These are phyloP conservation scores for Pristionchus japonicus DNA, from an alignment of 2,888 invertebrate species.

Conservation along the genomic window DNA sequence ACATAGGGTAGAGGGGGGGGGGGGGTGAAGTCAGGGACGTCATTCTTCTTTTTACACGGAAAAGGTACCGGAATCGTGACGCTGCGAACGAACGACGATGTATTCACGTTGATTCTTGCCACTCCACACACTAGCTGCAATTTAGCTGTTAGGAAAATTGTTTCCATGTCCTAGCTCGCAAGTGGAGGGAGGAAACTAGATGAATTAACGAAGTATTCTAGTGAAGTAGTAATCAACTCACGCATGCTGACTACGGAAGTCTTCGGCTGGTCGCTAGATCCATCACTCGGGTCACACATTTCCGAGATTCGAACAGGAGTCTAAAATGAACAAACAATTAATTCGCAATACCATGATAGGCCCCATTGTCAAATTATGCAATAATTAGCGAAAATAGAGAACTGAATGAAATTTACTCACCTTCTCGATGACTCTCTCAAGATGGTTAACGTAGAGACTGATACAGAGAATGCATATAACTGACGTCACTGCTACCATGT, in stretches of 20 bases:
- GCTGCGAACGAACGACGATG: not conserved
- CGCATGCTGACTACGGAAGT: slow-evolving; percentile 20
- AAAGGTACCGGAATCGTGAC: slow-evolving; percentile 19
- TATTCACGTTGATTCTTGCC: not conserved
- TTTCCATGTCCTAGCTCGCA: too few species aligned
- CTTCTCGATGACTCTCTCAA: not conserved
- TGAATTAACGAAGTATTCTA: too few species aligned
- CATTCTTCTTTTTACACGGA: not conserved
- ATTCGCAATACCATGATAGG: not conserved
- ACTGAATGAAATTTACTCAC: not conserved
- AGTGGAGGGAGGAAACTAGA: too few species aligned
- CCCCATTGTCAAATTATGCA: not conserved
- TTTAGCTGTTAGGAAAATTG: not conserved
- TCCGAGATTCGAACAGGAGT: not conserved
- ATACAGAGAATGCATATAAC: slow-evolving; percentile 19
- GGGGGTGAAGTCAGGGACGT: not conserved
- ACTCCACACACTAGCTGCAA: slow-evolving; percentile 7
- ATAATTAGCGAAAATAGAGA: too few species aligned
- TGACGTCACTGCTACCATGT: not conserved
- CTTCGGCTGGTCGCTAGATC: not conserved
- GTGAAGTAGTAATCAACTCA: not conserved
- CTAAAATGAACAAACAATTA: not conserved
- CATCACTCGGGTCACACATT: not conserved
- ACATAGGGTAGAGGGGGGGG: not conserved
- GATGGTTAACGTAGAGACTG: not conserved